Evolutionary conservation across 1,140 invertebrate genomes (phyloP).

Genomic region (Drosophila hydei): DNA sequence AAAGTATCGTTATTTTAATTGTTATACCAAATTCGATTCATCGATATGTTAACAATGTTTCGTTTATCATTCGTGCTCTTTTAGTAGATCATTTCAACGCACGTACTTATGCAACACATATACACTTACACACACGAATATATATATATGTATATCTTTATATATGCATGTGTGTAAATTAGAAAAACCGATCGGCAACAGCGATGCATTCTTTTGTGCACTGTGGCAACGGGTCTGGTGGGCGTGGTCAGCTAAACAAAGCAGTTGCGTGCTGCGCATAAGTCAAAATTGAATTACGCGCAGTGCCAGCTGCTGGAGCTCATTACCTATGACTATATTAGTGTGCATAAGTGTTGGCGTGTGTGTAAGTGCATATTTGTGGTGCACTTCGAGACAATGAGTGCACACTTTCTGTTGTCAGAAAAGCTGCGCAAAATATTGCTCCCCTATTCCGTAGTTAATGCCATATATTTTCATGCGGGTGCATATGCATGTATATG

Average conservation of each 20-base stretch:
- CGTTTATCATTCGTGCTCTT: neutral
- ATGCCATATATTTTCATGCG: constrained; percentile 4
- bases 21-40: neutral
- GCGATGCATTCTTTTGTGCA: constrained; percentile 7
- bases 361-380: constrained; percentile 1
- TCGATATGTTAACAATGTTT: constrained; percentile 4
- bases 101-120: constrained; percentile 13
- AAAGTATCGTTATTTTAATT: neutral
- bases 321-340: constrained; percentile 13
- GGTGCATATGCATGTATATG: neutral
- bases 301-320: constrained; percentile 26
- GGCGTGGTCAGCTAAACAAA: constrained; percentile 17
- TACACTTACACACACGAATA: neutral
- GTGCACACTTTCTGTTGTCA: constrained; percentile 16
- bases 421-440: constrained; percentile 13
- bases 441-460: constrained; percentile 10
- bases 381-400: constrained; percentile 34
- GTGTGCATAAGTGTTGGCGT: neutral
- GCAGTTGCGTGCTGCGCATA: constrained; percentile 26
- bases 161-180: neutral
- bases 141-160: neutral
- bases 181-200: neutral
- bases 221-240: neutral
- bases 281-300: constrained; percentile 32
- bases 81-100: neutral